Percentiles rank a stretch among this genome's conserved stretches.
Conservation (phyloP, 2,113 vertebrate species). For the Pluvialis apricaria region DNA sequence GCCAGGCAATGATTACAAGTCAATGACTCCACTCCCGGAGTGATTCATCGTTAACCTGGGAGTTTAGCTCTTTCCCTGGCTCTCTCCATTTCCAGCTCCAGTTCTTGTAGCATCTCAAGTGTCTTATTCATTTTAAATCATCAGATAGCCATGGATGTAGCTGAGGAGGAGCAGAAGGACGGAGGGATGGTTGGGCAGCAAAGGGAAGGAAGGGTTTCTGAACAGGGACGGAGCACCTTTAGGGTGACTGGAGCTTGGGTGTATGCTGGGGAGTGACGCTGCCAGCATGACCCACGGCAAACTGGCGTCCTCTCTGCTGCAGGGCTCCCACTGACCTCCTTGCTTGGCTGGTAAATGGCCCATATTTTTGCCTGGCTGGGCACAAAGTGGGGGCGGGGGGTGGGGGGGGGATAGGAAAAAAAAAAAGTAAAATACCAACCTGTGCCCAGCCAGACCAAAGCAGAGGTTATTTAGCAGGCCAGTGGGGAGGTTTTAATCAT, state of each 20-base stretch:
- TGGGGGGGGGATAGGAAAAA: background rate
- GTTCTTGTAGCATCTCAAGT: background rate
- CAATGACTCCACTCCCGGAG: background rate
- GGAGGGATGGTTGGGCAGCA: background rate
- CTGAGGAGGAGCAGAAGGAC: background rate
- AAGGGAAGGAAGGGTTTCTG: background rate
- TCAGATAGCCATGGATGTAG: background rate
- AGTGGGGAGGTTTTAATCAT: background rate
- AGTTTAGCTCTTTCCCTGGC: background rate
- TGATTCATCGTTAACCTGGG: background rate
- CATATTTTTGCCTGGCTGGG: background rate
- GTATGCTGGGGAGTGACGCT: background rate
- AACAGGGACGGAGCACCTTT: background rate
- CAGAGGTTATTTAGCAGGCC: background rate
- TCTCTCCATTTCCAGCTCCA: background rate
- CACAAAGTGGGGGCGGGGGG: background rate
- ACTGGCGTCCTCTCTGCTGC: accelerated
- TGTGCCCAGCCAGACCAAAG: background rate
- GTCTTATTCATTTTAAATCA: background rate
- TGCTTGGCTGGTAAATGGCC: background rate
- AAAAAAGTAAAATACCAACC: background rate
- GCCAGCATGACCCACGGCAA: background rate
- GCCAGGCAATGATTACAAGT: slow-evolving; percentile 11
- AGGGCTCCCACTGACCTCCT: background rate
- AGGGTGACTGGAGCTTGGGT: background rate